Conservation (phyloP, 2,888 invertebrate species). For the Dolomedes plantarius region DNA sequence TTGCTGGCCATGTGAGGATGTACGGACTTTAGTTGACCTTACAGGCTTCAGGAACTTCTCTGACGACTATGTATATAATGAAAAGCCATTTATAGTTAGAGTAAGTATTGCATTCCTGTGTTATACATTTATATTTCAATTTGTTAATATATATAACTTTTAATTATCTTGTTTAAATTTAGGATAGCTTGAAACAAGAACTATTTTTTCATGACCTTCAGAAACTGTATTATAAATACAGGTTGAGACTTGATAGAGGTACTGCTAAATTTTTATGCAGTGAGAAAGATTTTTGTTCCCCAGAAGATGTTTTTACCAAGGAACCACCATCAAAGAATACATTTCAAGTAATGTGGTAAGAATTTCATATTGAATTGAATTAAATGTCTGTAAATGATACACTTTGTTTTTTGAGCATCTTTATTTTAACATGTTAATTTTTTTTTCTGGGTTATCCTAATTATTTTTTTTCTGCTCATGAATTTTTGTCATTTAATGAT, state of each 20-base stretch:
- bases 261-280: constrained; percentile 77
- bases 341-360: constrained; percentile 66
- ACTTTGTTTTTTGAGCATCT: too few species aligned
- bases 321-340: constrained; percentile 28
- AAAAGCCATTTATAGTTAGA: constrained; percentile 80
- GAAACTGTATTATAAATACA: constrained; percentile 81
- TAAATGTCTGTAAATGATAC: too few species aligned
- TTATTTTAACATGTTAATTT: constrained; percentile 1
- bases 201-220: constrained; percentile 80
- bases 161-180: constrained; percentile 73
- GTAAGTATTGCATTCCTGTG: constrained; percentile 75
- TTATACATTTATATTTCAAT: too few species aligned
- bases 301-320: constrained; percentile 57
- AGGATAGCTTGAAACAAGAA: constrained; percentile 81
- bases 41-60: constrained; percentile 80
- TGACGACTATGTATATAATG: constrained; percentile 79
- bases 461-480: too few species aligned
- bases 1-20: constrained; percentile 87
- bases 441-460: too few species aligned
- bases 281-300: constrained; percentile 56
- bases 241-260: constrained; percentile 81
- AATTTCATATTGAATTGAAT: neutral
- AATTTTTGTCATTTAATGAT: too few species aligned
- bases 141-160: neutral
- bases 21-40: constrained; percentile 83